Base-by-base conservation (phyloP, 2,797 vertebrate genomes). In the Parambassis ranga region DNA sequence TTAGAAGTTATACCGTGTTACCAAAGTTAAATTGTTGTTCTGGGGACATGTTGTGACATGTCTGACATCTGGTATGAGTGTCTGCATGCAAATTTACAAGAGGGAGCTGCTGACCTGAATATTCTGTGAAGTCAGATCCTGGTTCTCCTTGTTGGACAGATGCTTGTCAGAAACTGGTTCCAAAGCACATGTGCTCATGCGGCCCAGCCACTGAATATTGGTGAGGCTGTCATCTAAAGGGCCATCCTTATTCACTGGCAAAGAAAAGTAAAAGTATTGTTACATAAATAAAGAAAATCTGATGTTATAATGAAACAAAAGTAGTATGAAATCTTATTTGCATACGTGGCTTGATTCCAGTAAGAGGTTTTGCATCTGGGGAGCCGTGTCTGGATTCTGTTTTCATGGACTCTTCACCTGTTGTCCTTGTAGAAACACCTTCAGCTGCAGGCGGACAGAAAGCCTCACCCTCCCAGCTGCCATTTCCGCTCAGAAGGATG, bases 121-220 rank as follows among this genome's bases (percentile, higher is more conserved):
- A 7, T 43, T 23, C 53, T 84, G 71, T 3, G 49, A 9, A 22
- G 36, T 5, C 5, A 37, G 2, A 10, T 11, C 42, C 13, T 43
- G 37, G 72, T 95, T 97, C 81, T 98, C 95, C 59, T 94, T 95
- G 55, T 85, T 86, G 0, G 18, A 61, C 4, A 30, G 48, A 27
- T 79, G 90, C 71, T 91, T 91, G 55, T 61, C 28, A 11, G 76
- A 43, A 65, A 92, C 87, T 2, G 91, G 49, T 49, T 83, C 90
- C 2, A 94, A 52, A 7, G 78, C 71, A 1, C 89, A 84, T 0
- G 94, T 90, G 82, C 71, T 93, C 93, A 95, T 95, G 69, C 79
- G 94, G n/a, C 93, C 94, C 63, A 97, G 82, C 96, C 96, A 96
- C 43, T 96, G 95, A 60, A 98, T 95, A 56, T 95, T 95, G 48